Conservation (phyloP, 1,140 invertebrate species). For the Zaprionus capensis region DNA sequence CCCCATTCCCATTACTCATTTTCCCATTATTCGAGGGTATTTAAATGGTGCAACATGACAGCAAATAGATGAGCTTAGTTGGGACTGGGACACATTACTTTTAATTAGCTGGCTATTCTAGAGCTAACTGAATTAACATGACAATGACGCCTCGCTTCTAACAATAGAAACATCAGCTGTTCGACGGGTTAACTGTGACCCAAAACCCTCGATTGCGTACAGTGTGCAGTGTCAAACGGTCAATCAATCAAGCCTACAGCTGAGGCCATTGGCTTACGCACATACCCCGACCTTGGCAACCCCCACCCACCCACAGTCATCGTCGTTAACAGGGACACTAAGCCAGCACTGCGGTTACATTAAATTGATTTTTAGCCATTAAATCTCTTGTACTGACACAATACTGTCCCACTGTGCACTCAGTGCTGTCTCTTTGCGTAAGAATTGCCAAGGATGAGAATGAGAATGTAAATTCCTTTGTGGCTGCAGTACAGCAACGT, state of each 20-base stretch:
- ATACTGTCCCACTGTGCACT: neutral
- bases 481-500: neutral
- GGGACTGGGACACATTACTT: conserved; percentile 21
- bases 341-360: conserved; percentile 27
- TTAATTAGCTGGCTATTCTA: conserved; percentile 22
- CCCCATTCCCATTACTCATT: neutral
- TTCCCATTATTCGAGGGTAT: neutral
- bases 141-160: conserved; percentile 15
- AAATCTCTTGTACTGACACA: conserved; percentile 2
- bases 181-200: conserved; percentile 4
- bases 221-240: conserved; percentile 13
- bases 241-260: conserved; percentile 36
- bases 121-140: conserved; percentile 15
- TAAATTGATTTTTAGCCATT: conserved; percentile 71
- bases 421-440: neutral
- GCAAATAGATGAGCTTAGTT: neutral
- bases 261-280: conserved; percentile 15
- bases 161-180: conserved; percentile 4
- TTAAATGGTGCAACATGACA: neutral
- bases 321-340: conserved; percentile 30
- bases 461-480: neutral
- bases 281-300: conserved; percentile 33
- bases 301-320: conserved; percentile 10
- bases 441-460: neutral
- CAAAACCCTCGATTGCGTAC: neutral